Conservation (phyloP, 2,888 invertebrate genomes). For the Drosophila peninsularis region DNA sequence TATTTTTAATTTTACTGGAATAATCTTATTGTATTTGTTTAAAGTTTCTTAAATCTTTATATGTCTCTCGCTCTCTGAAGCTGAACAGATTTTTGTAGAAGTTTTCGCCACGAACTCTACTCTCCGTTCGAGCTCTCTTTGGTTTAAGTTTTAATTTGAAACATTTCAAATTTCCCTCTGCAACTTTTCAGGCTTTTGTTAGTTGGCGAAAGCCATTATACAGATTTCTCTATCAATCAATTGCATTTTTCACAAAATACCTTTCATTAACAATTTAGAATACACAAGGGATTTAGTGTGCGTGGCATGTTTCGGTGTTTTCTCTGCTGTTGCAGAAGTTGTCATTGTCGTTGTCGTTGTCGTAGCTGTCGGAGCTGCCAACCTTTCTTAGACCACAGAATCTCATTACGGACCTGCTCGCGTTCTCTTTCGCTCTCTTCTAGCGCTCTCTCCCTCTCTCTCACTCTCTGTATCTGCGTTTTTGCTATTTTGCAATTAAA, state of each 20-base stretch:
- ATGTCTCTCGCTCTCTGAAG: background rate
- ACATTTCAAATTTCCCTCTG: background rate
- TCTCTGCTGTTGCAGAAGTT: conserved; percentile 10
- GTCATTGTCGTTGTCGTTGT: conserved; percentile 29
- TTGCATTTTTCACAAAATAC: conserved; percentile 8
- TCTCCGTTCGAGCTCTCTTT: background rate
- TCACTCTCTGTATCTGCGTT: conserved; percentile 47
- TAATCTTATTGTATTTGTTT: no score
- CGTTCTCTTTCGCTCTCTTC: conserved; percentile 12
- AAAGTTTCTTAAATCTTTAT: background rate
- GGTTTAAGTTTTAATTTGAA: background rate
- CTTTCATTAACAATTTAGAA: conserved; percentile 18
- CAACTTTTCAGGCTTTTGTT: background rate
- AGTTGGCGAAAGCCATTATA: background rate
- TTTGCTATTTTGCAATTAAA: conserved; percentile 83
- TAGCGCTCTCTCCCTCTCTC: conserved; percentile 14
- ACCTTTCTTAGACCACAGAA: conserved; percentile 79
- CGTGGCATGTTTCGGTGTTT: conserved; percentile 21
- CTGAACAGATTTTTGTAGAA: no score
- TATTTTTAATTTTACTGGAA: no score
- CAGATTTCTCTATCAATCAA: conserved; percentile 29
- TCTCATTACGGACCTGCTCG: conserved; percentile 68
- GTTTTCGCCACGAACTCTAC: background rate
- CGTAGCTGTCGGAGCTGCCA: conserved; percentile 59
- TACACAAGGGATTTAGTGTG: conserved; percentile 17